Conservation (phyloP, 2,797 vertebrate genomes). For the Adrianichthys oophorus region DNA sequence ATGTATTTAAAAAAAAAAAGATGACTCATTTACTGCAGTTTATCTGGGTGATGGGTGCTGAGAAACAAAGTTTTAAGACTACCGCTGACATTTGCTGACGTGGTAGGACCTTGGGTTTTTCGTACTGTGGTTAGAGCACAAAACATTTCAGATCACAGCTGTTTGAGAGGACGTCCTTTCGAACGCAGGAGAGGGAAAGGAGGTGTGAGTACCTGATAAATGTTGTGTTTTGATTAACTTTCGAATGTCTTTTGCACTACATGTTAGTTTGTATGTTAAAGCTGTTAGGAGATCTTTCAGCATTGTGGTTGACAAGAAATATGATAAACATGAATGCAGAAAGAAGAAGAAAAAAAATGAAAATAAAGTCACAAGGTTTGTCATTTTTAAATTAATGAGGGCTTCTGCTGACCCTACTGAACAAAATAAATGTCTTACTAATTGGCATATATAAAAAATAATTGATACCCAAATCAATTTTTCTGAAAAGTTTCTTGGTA, state of each 20-base stretch:
- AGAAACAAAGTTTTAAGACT: constrained; percentile 79
- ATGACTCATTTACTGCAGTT: constrained; percentile 70
- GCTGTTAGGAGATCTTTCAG: constrained; percentile 23
- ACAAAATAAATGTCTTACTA: no score
- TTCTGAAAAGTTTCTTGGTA: no score
- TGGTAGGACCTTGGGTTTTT: constrained; percentile 74
- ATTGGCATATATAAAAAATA: no score
- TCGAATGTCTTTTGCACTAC: constrained; percentile 44
- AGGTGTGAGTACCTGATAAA: constrained; percentile 36
- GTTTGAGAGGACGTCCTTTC: constrained; percentile 79
- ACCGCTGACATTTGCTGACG: constrained; percentile 54
- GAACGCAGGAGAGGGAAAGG: constrained; percentile 33
- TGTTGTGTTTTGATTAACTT: constrained; percentile 43
- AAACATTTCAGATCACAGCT: constrained; percentile 68
- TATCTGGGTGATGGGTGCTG: constrained; percentile 66
- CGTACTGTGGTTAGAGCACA: constrained; percentile 80
- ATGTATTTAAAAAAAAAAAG: constrained; percentile 48
- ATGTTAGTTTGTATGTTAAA: constrained; percentile 26
- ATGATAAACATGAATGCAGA: constrained; percentile 9
- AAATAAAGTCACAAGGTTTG: neutral
- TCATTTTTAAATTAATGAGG: no score
- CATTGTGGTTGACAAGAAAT: constrained; percentile 2
- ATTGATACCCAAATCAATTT: no score
- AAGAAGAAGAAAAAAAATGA: constrained; percentile 5
- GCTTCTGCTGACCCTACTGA: no score